Percentiles rank a stretch among this genome's conserved stretches.
Conservation (phyloP, 2,888 invertebrate genomes). For the Cheiracanthium punctorium region DNA sequence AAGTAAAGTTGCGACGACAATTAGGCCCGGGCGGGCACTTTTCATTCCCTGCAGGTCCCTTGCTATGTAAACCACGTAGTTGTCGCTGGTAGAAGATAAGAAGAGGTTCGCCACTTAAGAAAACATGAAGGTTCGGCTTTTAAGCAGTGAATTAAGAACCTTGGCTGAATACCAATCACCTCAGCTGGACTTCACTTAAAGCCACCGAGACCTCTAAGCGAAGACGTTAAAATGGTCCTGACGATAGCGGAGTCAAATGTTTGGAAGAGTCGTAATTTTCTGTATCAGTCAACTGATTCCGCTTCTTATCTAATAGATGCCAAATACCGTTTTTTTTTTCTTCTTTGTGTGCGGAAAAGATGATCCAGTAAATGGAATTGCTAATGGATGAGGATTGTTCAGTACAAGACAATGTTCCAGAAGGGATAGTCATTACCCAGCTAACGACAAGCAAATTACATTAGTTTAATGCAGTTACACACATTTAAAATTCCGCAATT, state of each 20-base stretch:
- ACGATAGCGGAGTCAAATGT: conserved; percentile 8
- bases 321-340: background rate
- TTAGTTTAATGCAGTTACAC: no score
- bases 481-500: no score
- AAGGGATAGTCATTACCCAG: no score
- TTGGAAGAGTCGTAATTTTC: conserved; percentile 5
- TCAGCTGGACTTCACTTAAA: background rate
- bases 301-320: background rate
- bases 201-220: background rate
- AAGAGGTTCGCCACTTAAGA: conserved; percentile 34
- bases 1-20: conserved; percentile 27
- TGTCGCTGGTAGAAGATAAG: conserved; percentile 47
- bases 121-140: conserved; percentile 49
- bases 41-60: conserved; percentile 23
- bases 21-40: conserved; percentile 25
- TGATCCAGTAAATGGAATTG: no score
- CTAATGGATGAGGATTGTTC: no score
- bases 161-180: conserved; percentile 45
- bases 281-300: background rate
- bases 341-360: no score
- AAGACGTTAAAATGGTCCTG: background rate
- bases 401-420: no score
- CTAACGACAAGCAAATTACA: no score
- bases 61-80: conserved; percentile 58
- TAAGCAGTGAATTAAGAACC: conserved; percentile 35